Evolutionary conservation across 53 echinoderm and acorn worm genomes (phyloP), one percentile per base, ranked within the genome.

Genomic region (Holothuria leucospilota): DNA sequence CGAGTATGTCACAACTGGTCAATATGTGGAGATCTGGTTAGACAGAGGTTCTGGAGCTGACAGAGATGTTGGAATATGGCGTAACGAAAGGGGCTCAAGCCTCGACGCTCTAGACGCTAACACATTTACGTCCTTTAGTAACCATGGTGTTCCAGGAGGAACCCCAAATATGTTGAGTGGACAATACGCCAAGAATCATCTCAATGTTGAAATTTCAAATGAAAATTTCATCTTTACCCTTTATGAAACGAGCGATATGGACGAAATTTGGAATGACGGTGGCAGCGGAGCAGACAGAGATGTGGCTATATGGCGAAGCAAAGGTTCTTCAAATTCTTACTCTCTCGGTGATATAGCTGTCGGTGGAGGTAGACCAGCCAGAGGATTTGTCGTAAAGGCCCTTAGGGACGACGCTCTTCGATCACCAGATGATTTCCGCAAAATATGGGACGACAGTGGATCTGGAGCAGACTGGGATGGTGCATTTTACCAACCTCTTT

Each of bases 211-310:
- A 9, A 8, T 46, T 21, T 29, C 25, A 26, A 11, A 40, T 53
- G 13, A 20, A 56, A 10, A 16, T 25, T 53, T 18, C 23, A 51
- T 56, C 29, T 78, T 78, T n/a, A 51, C 21, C 29, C 10, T 78
- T 29, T 78, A 25, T 26, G 53, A 78, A 53, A 51, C 21, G 53
- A 29, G 8, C 2, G 53, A 51, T 13, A 46, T 56, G 4, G 78
- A 78, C 78, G 53, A 78, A 78, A 56, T 78, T 52, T 78, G 78
- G 78, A 78, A 78, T 24, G 78, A 78, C 58, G 0, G 78, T 3
- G 56, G 25, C 10, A 78, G 78, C 46, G 78, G 78, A 8, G 78
- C 78, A 2, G 1, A 53, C 9, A 51, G 56, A 3, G 56, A 78
- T 78, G 23, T 78, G 10, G 11, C 78, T 56, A 15, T 78, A 15